A percentile compares a stretch with the other conserved stretches of the same genome.
These are phyloP conservation scores for Bombycilla garrulus DNA, from an alignment of 2,113 vertebrate genomes.

Conservation along the genomic window DNA sequence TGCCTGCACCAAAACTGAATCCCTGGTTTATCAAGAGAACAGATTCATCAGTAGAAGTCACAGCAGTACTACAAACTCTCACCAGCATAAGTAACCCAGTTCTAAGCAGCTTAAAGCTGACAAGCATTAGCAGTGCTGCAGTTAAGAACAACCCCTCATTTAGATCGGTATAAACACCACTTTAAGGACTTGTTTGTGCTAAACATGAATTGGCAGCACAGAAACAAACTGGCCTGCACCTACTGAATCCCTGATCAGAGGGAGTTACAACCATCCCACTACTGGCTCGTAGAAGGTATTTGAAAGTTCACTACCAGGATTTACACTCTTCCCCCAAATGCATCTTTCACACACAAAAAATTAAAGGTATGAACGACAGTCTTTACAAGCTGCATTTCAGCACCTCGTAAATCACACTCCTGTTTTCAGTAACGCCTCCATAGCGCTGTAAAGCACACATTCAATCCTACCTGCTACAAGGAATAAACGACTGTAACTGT, in stretches of 20 bases:
- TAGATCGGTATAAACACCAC: background rate
- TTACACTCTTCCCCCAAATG: background rate
- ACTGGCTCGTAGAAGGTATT: background rate
- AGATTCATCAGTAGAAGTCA: background rate
- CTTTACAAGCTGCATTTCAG: background rate
- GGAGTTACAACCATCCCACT: background rate
- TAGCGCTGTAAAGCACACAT: fast-evolving
- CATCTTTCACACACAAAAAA: background rate
- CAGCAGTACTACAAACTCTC: background rate
- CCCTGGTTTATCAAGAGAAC: background rate
- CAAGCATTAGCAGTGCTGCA: background rate
- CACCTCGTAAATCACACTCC: background rate
- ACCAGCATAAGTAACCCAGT: background rate
- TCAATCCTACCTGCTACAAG: background rate
- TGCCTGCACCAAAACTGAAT: background rate
- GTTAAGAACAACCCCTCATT: background rate
- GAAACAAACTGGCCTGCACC: background rate
- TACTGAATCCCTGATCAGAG: background rate
- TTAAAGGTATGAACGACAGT: background rate
- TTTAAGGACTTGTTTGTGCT: background rate
- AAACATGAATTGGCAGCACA: background rate
- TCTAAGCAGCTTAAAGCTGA: background rate
- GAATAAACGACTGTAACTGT: too few species aligned
- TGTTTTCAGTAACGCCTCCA: background rate
- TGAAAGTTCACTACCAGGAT: background rate